These are phyloP conservation scores for Plodia interpunctella DNA, from an alignment of 1,140 invertebrate genomes.

Conservation along the genomic window DNA sequence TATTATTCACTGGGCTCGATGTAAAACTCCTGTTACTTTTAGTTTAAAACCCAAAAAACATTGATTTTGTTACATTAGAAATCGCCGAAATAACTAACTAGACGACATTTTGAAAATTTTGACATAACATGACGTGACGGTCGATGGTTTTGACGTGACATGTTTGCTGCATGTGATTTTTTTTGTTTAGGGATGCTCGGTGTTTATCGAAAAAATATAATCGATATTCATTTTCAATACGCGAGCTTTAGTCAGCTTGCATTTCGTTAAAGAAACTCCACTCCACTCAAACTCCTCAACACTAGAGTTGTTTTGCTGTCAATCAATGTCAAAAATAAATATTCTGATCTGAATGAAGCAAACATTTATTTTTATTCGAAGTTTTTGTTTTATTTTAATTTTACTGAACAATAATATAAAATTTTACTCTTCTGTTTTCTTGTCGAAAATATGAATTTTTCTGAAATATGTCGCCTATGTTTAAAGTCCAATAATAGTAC, in stretches of 20 bases:
- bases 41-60: not conserved
- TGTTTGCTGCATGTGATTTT: too few species aligned
- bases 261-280: too few species aligned
- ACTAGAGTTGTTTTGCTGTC: too few species aligned
- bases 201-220: not conserved
- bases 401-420: not conserved
- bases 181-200: not conserved
- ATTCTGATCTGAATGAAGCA: too few species aligned
- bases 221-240: too few species aligned
- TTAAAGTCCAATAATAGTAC: constrained; percentile 41
- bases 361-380: too few species aligned
- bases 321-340: not conserved
- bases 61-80: not conserved
- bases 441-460: constrained; percentile 38
- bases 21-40: not conserved
- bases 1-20: constrained; percentile 5
- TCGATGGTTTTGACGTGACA: not conserved
- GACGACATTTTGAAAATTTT: constrained; percentile 27
- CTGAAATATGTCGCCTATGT: constrained; percentile 56
- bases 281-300: too few species aligned
- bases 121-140: too few species aligned
- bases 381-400: too few species aligned
- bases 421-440: not conserved
- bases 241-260: too few species aligned
- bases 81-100: not conserved